Evolutionary conservation across 2,113 vertebrate genomes (phyloP), one percentile per base, ranked within the genome.

Genomic region (Xyliphius kryptos): DNA sequence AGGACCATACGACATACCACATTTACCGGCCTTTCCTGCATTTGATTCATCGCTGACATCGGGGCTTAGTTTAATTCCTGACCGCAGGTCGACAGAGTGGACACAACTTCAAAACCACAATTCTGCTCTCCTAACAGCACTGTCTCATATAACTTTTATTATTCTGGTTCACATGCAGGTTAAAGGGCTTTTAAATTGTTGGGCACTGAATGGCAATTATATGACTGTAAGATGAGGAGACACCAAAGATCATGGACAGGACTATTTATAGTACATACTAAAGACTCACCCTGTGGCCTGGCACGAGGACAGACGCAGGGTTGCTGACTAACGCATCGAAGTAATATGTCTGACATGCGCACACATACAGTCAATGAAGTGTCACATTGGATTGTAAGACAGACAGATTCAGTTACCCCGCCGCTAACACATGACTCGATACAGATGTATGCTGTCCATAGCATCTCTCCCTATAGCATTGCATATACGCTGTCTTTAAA

Each of bases 241-340:
- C 67, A 68, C 79, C 69, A 74, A 77, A 76, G 72, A 63, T 70
- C 74, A 17, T 62, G 56, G 59, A 61, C 32, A 14, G 37, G 11
- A 56, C 77, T 86, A 83, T 85, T 85, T 87, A 67, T 68, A 77
- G 77, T 67, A 46, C 15, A 66, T 67, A 76, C 76, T 66, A 46
- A 15, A 71, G 37, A 40, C 32, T 72, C 65, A 38, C 74, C 65
- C 41, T 46, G 5, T 66, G 74, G 67, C 62, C 67, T 49, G 67
- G 40, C 38, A 41, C 40, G 19, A 5, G 43, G 16, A 47, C 16
- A 22, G 3, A 55, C 1, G 44, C 21, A 36, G 43, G 43, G 43
- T 46, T n/a, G 43, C 43, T 46, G 43, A 46, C 43, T 46, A 46
- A 46, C 14, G n/a, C 43, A 10, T 1, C 14, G 6, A n/a, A 46